phyloP scores from a whole-genome alignment of 2,797 vertebrate genomes.

The Macropodus opercularis region DNA sequence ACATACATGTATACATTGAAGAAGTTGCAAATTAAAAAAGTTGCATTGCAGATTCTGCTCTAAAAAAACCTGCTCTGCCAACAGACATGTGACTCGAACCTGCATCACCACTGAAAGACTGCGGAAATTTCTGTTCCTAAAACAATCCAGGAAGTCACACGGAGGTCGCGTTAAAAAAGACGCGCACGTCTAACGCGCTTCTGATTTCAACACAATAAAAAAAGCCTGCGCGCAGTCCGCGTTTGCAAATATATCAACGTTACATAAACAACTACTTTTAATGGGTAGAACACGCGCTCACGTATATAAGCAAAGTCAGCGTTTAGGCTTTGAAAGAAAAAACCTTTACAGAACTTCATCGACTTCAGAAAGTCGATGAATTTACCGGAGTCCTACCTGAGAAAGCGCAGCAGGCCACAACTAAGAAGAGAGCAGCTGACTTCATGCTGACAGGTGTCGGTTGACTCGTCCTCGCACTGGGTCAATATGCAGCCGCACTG shows the following conservation, averaged over 20 bases:
- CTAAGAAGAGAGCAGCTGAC: slow-evolving; percentile 14
- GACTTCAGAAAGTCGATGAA: neutral
- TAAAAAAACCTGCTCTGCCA: slow-evolving; percentile 5
- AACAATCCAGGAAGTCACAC: slow-evolving; percentile 60
- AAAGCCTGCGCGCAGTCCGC: too few relatives aligned
- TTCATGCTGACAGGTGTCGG: slow-evolving; percentile 52
- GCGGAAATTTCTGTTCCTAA: slow-evolving; percentile 52
- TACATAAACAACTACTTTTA: too few relatives aligned
- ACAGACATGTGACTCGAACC: slow-evolving; percentile 58
- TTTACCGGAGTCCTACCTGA: slow-evolving; percentile 52
- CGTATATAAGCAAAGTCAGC: too few relatives aligned
- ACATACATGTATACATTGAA: too few relatives aligned
- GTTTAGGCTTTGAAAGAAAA: too few relatives aligned
- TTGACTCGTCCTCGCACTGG: neutral
- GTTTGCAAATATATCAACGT: too few relatives aligned
- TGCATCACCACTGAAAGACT: slow-evolving; percentile 18
- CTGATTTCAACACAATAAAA: too few relatives aligned
- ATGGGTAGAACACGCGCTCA: too few relatives aligned
- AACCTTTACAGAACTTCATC: neutral
- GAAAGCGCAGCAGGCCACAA: slow-evolving; percentile 33
- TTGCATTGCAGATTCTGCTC: neutral
- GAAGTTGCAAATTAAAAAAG: too few relatives aligned
- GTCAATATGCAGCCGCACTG: neutral
- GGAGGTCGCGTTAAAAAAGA: neutral
- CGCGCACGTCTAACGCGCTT: neutral